Base-by-base conservation (phyloP, 2,797 vertebrate species). In the Scomberomorus guttatus region DNA sequence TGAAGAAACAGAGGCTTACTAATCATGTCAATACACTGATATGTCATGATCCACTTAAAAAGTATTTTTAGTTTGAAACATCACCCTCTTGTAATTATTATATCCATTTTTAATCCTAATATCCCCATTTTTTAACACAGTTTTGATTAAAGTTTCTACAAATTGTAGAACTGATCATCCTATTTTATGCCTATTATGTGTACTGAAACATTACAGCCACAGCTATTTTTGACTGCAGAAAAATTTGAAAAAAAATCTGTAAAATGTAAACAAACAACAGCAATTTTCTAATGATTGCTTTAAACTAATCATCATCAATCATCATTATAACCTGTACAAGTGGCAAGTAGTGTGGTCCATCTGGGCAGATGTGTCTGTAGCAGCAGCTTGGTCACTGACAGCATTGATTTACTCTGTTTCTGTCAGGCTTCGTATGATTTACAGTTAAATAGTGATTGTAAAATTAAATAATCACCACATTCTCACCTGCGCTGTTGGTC, bases 401-500 rank as follows among this genome's bases (percentile, higher is more conserved):
- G 44, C 44, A 48, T 27, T 71, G 1, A 64, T 73, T 75, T 12
- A 55, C 22, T 58, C 29, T 4, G 50, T 76, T 54, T 57, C 29
- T 90, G 82, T 84, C 83, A 89, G 76, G 27, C 56, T 34, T 65
- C 34, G 18, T 80, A 51, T 89, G 86, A 92, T 93, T 93, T 91
- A 88, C 78, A 85, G 80, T 81, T 81, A 88, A 88, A 91, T 1
- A 4, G 60, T 57, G 29, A 83, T 77, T 75, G 84, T 83, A 80
- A 90, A 88, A 84, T 92, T 65, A 86, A 89, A 86, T 87, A 89
- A 89, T 83, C 44, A 63, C n/a, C 82, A 75, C 79, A 77, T 89
- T 93, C 83, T 87, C 92, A 94, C 88, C 89, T 91, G 90, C 78
- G 17, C 79, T 82, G 76, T 79, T 84, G 79, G 72, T 84, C 61